Evolutionary conservation across 1,140 invertebrate genomes (phyloP).

Genomic region (Oreohelix idahoensis): DNA sequence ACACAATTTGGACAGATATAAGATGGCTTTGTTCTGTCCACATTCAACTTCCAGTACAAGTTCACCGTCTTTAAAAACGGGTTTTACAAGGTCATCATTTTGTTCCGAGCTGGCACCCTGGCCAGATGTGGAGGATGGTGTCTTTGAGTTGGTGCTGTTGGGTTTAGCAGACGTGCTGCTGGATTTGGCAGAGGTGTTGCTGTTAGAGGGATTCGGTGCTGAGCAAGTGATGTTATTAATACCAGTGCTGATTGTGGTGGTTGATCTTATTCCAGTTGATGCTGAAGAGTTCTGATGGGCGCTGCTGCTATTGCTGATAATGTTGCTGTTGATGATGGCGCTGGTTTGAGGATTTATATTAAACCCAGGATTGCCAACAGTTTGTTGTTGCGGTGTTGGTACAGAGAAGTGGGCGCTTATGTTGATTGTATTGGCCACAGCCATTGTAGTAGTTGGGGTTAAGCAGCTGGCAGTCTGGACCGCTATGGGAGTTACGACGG

Average conservation of each 20-base stretch:
- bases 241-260: neutral
- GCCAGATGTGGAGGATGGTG: conserved; percentile 26
- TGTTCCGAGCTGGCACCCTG: conserved; percentile 43
- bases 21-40: conserved; percentile 71
- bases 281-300: neutral
- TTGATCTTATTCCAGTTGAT: neutral
- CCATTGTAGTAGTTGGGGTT: neutral
- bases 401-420: neutral
- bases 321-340: neutral
- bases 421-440: conserved; percentile 22
- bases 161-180: neutral
- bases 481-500: conserved; percentile 13
- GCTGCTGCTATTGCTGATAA: neutral
- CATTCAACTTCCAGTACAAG: conserved; percentile 74
- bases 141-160: neutral
- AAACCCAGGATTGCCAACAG: neutral
- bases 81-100: conserved; percentile 68
- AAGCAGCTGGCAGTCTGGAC: conserved; percentile 4
- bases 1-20: conserved; percentile 72
- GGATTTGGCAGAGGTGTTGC: neutral
- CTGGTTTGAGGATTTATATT: neutral
- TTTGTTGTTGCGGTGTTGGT: neutral
- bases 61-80: conserved; percentile 70
- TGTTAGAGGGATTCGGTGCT: neutral
- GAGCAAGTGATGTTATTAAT: conserved; percentile 25